Evolutionary conservation across 2,888 invertebrate genomes (phyloP).

Genomic region (Oegoconia quadripuncta): DNA sequence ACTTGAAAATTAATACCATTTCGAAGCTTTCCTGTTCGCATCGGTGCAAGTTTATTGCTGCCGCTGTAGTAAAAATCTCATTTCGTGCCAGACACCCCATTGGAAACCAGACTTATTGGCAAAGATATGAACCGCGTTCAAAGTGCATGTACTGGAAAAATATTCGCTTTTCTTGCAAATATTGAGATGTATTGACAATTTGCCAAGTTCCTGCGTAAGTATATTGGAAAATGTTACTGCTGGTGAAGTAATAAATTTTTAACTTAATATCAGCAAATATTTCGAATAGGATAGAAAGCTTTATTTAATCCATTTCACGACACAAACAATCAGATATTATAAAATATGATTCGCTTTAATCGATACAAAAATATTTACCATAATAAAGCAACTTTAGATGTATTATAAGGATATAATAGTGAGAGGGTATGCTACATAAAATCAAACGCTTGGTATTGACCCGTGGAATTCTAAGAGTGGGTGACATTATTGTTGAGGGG

Average conservation of each 20-base stretch:
- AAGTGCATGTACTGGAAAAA: conserved; percentile 35
- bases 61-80: conserved; percentile 48
- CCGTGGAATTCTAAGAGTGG: no score
- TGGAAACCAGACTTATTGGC: conserved; percentile 47
- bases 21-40: conserved; percentile 16
- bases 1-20: conserved; percentile 25
- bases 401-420: no score
- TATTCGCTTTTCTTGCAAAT: conserved; percentile 25
- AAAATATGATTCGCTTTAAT: no score
- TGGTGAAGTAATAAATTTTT: conserved; percentile 18
- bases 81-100: conserved; percentile 42
- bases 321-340: no score
- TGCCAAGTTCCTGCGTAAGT: conserved; percentile 19
- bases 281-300: no score
- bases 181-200: conserved; percentile 25
- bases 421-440: no score
- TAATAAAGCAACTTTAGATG: no score
- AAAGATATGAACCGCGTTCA: conserved; percentile 41
- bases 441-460: no score
- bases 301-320: no score
- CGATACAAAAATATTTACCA: no score
- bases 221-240: neutral
- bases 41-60: conserved; percentile 3
- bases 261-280: no score
- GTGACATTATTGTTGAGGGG: no score